A percentile compares a stretch with the other conserved stretches of the same genome.
phyloP scores from a whole-genome alignment of 2,888 invertebrate genomes.

The Hybos culiciformis region DNA sequence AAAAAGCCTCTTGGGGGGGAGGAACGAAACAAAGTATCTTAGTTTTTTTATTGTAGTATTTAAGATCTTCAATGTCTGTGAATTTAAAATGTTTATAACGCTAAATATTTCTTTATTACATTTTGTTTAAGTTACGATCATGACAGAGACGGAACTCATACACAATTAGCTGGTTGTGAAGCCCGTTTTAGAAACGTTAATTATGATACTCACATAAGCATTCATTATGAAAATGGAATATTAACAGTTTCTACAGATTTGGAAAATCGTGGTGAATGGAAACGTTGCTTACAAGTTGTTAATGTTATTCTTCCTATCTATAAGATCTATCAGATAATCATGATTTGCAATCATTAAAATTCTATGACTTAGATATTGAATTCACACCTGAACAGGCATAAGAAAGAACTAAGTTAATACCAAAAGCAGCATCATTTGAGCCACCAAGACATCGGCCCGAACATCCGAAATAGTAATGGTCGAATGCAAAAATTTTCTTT shows the following conservation, averaged over 20 bases:
- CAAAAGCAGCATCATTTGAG: constrained; percentile 79
- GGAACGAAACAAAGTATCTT: no score
- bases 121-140: constrained; percentile 93
- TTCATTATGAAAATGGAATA: constrained; percentile 82
- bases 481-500: constrained; percentile 81
- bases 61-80: no score
- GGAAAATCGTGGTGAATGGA: constrained; percentile 86
- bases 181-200: constrained; percentile 85
- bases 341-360: constrained; percentile 80
- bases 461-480: constrained; percentile 75
- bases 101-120: no score
- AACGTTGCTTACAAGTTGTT: constrained; percentile 77
- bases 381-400: constrained; percentile 35
- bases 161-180: constrained; percentile 93
- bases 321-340: constrained; percentile 95
- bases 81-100: no score
- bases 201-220: constrained; percentile 78
- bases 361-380: constrained; percentile 79
- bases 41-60: no score
- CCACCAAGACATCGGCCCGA: constrained; percentile 83
- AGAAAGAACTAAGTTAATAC: constrained; percentile 71
- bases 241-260: constrained; percentile 85
- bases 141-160: constrained; percentile 96
- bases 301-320: constrained; percentile 88
- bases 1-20: no score